phyloP scores from a whole-genome alignment of 1,140 invertebrate species.

The Nilaparvata lugens region DNA sequence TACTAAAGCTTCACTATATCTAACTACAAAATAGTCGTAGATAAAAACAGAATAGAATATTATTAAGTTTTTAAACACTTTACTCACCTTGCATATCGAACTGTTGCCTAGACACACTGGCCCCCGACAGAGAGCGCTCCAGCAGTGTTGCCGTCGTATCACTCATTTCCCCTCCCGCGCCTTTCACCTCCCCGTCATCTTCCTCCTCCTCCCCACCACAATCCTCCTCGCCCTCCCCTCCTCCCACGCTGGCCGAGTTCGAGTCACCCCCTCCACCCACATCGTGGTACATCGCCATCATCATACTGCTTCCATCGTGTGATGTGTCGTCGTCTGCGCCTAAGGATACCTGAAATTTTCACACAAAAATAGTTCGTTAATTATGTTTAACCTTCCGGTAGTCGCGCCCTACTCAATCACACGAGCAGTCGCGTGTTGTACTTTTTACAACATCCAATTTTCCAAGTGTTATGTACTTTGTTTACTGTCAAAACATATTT shows the following conservation, averaged over 20 bases:
- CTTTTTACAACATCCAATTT: too few relatives aligned
- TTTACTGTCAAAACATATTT: too few relatives aligned
- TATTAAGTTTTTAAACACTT: neutral
- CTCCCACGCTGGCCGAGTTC: constrained; percentile 3
- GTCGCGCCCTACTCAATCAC: too few relatives aligned
- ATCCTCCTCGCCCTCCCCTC: constrained; percentile 9
- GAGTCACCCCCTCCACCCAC: constrained; percentile 11
- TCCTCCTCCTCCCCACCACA: constrained; percentile 12
- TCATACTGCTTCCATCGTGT: too few relatives aligned
- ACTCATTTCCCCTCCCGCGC: constrained; percentile 9
- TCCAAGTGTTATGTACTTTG: too few relatives aligned
- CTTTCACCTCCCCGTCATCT: constrained; percentile 12
- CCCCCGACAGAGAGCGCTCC: constrained; percentile 11
- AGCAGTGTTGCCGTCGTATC: constrained; percentile 7
- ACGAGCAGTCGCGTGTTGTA: too few relatives aligned
- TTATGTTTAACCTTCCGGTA: too few relatives aligned
- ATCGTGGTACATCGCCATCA: neutral
- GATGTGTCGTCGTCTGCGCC: neutral
- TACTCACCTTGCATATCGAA: constrained; percentile 11
- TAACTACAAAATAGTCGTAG: too few relatives aligned
- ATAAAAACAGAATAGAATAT: too few relatives aligned
- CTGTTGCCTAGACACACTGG: constrained; percentile 1
- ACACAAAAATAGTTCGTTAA: too few relatives aligned
- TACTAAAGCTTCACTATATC: too few relatives aligned
- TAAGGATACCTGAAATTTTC: neutral